Conservation (phyloP, 1,140 invertebrate genomes). For the Teleogryllus occipitalis region DNA sequence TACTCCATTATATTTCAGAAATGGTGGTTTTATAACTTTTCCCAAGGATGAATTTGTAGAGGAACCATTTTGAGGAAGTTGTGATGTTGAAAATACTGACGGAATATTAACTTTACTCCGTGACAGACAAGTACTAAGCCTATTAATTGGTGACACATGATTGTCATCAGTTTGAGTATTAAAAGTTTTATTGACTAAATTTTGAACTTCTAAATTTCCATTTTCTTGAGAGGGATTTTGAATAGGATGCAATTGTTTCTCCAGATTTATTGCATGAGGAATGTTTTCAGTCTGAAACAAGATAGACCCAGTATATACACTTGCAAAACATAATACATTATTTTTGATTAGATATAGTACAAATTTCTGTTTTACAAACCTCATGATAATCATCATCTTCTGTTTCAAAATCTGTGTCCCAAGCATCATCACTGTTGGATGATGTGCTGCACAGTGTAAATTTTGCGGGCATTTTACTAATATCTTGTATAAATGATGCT, state of each 20-base stretch:
- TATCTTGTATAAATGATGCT: background rate
- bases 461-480: background rate
- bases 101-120: background rate
- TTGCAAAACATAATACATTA: background rate
- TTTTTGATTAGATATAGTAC: no score
- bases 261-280: no score
- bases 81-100: no score
- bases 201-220: no score
- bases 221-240: no score
- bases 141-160: no score
- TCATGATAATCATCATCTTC: constrained; percentile 10
- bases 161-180: no score
- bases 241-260: no score
- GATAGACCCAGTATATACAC: background rate
- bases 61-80: background rate
- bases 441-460: background rate
- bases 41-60: background rate
- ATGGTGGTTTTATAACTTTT: background rate
- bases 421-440: constrained; percentile 8
- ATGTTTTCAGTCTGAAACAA: background rate
- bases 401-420: constrained; percentile 15
- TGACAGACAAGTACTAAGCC: no score
- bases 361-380: background rate
- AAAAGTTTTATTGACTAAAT: no score
- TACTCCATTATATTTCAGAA: no score